Base-by-base conservation (phyloP, 2,113 vertebrate genomes). In the Dicerorhinus sumatrensis region DNA sequence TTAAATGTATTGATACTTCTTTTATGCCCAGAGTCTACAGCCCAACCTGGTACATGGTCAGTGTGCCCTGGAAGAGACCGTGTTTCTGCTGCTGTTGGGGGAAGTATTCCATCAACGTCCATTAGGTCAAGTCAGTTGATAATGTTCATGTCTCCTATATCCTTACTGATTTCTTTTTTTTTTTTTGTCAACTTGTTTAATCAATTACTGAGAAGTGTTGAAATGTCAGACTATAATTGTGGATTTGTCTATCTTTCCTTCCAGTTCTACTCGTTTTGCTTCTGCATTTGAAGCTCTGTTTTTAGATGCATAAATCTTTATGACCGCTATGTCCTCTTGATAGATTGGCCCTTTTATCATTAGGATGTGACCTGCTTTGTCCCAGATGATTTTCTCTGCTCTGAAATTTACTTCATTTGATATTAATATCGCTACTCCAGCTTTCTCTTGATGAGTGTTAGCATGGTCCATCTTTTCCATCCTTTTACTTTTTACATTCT, bases 61-160 rank as follows among this genome's bases (percentile, higher is more conserved):
- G 8, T 3, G 2, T 3, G 6, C 21, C 13, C 14, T 56, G 1
- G 36, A 18, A 46, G 29, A 29, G 65, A 60, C 10, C 8, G 3
- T 17, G 2, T 27, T 36, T 33, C 29, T 46, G 27, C 48, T 58
- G 36, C 62, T n/a, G 2, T n/a, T 51, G 51, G 23, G 27, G 46
- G 21, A 56, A n/a, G 10, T 23, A 46, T 36, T 46, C 65, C 18
- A 21, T 13, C 39, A 85, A 85, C 0, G 0, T 76, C n/a, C 8
- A 0, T 25, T 25, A 33, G 36, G 42, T 29, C 17, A 14, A 17
- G 20, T 18, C 36, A 62, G 31, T 60, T 6, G 2, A 10, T 10
- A n/a, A 13, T 0, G 16, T 36, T 79, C 75, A 36, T 48, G 8
- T 2, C 36, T 48, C 48, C 21, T 36, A 21, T 31, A 23, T 69